Conservation (phyloP, 2,888 invertebrate species). For the Acanthopleura granulata region DNA sequence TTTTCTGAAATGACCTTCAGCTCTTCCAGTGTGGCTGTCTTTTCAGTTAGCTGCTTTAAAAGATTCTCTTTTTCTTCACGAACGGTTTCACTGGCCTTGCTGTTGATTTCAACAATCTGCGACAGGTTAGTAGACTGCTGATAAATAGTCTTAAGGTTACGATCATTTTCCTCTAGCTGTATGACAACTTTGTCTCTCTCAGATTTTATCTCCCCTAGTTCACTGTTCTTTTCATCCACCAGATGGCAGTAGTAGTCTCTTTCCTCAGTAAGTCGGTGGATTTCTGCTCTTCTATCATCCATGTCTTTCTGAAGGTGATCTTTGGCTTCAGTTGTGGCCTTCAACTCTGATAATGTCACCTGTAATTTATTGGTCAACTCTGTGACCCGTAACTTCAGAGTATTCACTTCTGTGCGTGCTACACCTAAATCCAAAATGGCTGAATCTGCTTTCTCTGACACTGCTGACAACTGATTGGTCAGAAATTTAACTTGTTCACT, state of each 20-base stretch:
- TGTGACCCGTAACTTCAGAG: conserved; percentile 41
- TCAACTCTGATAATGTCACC: conserved; percentile 43
- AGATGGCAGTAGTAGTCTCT: conserved; percentile 55
- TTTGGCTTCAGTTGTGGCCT: conserved; percentile 45
- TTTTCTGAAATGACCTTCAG: conserved; percentile 45
- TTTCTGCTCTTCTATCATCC: conserved; percentile 45
- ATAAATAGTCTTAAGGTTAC: conserved; percentile 51
- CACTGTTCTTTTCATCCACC: conserved; percentile 55
- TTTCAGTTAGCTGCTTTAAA: conserved; percentile 43
- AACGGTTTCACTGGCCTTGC: conserved; percentile 44
- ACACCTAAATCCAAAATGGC: conserved; percentile 50
- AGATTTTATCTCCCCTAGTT: conserved; percentile 47
- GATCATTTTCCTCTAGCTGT: conserved; percentile 63
- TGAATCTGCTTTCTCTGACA: conserved; percentile 55
- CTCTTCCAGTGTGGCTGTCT: conserved; percentile 49
- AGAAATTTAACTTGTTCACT: conserved; percentile 53
- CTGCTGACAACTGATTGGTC: conserved; percentile 51
- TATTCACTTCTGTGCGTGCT: conserved; percentile 42
- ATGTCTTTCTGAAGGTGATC: conserved; percentile 48
- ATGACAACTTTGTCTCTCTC: conserved; percentile 51
- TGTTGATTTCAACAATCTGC: conserved; percentile 50
- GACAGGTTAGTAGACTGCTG: conserved; percentile 53
- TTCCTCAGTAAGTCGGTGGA: conserved; percentile 53
- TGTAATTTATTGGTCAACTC: conserved; percentile 48
- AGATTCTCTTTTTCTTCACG: conserved; percentile 55